Evolutionary conservation across 2,797 vertebrate genomes (phyloP), one percentile per base, ranked within the genome.

Genomic region (Spinus pinus): DNA sequence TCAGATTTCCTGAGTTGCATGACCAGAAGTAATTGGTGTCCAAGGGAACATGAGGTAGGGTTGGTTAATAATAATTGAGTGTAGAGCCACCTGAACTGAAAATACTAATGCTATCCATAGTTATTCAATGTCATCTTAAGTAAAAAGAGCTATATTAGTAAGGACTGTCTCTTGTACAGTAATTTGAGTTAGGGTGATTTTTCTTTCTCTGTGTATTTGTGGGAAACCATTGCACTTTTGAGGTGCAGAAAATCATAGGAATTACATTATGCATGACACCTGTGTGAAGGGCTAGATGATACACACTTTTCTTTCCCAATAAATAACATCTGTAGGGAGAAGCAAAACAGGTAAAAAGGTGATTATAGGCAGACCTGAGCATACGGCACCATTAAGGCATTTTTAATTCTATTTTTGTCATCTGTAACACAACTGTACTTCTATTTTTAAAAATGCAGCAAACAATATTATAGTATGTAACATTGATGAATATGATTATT

Each of bases 121-220:
- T 96, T 96, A 93, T 71, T 94, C 92, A 84, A 74, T 93, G 86
- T 95, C 80, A 96, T 96, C 95, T 96, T 95, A 91, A 92, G 92
- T 94, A 96, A 94, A 94, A 96, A 92, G 56, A 94, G 39, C 87
- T 69, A 20, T 87, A 67, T 81, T 93, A 79, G 86, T 96, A 89
- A 96, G 84, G 86, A 89, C 87, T 90, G 17, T 88, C 30, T 97
- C 62, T 89, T 90, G 58, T 77, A 69, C 30, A 53, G 80, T 90
- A 90, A 84, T 96, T 96, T 97, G 83, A 96, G 93, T 95, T 92
- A 3, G 10, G 47, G 81, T 94, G 47, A 92, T 97, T 97, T 97
- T 97, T 97, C 81, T 93, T 95, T 94, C 77, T 97, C 73, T 89
- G 19, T 95, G 81, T 94, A 88, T 94, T 96, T 98, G 94, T 90